A percentile compares a stretch with the other conserved stretches of the same genome.
Conservation (phyloP, 2,113 vertebrate genomes). For the Fregata magnificens region DNA sequence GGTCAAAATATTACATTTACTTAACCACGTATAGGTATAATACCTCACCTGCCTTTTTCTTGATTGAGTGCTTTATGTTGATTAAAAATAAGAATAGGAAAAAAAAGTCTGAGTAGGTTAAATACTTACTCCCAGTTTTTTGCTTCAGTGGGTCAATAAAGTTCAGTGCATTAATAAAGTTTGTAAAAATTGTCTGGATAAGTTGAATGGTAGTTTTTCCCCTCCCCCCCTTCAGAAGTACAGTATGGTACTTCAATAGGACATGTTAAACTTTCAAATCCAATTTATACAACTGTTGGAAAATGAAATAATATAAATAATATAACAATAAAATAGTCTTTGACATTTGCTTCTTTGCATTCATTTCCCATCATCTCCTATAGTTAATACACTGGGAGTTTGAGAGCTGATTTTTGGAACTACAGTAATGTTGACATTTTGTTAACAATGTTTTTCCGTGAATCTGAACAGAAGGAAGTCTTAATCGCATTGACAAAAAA, state of each 20-base stretch:
- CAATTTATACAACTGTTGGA: neutral
- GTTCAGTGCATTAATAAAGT: neutral
- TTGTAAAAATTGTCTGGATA: neutral
- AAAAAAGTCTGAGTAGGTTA: neutral
- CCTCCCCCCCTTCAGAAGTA: neutral
- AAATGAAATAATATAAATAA: neutral
- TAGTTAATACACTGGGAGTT: neutral
- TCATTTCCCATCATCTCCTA: neutral
- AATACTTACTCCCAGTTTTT: neutral
- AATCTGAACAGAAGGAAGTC: neutral
- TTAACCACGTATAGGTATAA: neutral
- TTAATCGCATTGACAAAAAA: neutral
- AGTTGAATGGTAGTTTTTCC: neutral
- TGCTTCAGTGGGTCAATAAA: neutral
- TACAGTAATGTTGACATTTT: neutral
- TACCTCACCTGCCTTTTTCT: neutral
- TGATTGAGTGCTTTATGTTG: neutral
- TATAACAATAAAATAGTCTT: neutral
- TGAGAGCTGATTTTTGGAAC: neutral
- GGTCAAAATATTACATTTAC: neutral
- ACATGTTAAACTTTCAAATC: neutral
- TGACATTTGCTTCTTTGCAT: neutral
- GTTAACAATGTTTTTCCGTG: neutral
- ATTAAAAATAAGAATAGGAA: neutral
- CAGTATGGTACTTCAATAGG: neutral